A percentile compares a stretch with the other conserved stretches of the same genome.
Evolutionary conservation across 2,888 invertebrate species (phyloP).

Genomic region (Leucoma salicis): DNA sequence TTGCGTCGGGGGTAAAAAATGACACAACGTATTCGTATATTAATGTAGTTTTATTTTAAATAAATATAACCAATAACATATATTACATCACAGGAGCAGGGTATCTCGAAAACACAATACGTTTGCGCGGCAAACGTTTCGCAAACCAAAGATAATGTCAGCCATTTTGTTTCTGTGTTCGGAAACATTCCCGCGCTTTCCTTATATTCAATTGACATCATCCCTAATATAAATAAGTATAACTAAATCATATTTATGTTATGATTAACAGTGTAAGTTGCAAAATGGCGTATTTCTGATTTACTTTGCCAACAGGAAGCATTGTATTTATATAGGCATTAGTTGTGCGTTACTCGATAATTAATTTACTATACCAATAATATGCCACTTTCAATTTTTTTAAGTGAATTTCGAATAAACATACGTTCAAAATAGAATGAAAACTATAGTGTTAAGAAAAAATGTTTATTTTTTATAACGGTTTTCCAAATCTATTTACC

Average conservation of each 20-base stretch:
- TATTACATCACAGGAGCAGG: conserved; percentile 82
- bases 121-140: conserved; percentile 52
- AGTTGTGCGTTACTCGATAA: conserved; percentile 35
- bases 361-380: conserved; percentile 2
- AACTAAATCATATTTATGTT: conserved; percentile 53
- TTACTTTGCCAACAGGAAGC: conserved; percentile 29
- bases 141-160: conserved; percentile 41
- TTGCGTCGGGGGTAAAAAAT: too few species aligned
- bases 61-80: conserved; percentile 83
- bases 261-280: conserved; percentile 42
- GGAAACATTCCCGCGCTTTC: conserved; percentile 44
- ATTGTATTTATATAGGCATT: conserved; percentile 41
- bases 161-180: conserved; percentile 33
- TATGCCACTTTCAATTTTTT: too few species aligned
- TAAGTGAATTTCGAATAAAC: too few species aligned
- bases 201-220: conserved; percentile 69
- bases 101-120: conserved; percentile 79
- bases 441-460: too few species aligned
- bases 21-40: conserved; percentile 56
- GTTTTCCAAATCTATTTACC: too few species aligned
- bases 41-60: conserved; percentile 81
- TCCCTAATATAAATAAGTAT: conserved; percentile 67
- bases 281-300: conserved; percentile 25
- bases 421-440: too few species aligned
- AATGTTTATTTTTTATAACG: too few species aligned